Base-by-base conservation (phyloP, 1,140 invertebrate species). In the Ips nitidus region DNA sequence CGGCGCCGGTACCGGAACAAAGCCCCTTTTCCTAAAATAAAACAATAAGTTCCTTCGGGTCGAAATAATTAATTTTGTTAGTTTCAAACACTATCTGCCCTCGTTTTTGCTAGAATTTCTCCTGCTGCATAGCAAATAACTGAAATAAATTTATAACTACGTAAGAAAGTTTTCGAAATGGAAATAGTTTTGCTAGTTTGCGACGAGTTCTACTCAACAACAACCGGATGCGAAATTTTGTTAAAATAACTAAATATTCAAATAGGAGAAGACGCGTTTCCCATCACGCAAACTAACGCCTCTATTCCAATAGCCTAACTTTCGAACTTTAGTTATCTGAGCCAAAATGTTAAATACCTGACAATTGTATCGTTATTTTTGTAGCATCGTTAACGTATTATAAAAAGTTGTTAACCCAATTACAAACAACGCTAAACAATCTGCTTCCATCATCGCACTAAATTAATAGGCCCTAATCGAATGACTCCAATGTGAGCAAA, bases 31-130 rank as follows among this genome's bases (percentile, higher is more conserved):
- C 41, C 47, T 60, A 62, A 62, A 62, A 50, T 47, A 62, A 62
- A 62, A 62, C 60, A 62, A 62, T 62, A 62, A 52, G 45, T 42
- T 52, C 5, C 47, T 41, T 52, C 45, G 36, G 38, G 45, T 22
- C 60, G 42, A 62, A 52, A 62, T 62, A 62, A 62, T 62, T 62
- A 50, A 62, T 62, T 62, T 62, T 52, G 47, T 50, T 52, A 52
- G 43, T 62, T 62, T 62, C 37, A 62, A 62, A 62, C 60, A 50
- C 45, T 62, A 62, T 62, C 47, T 52, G 22, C 22, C 22, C 36
- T 43, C 39, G 45, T 61, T 50, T 62, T 62, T 62, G 47, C 40
- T 62, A 40, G 45, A 50, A 52, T 39, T 62, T 43, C 36, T 22
- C 58, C 6, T 22, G n/a, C 6, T 41, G 36, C 58, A 47, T 61